A percentile compares a stretch with the other conserved stretches of the same genome.
Evolutionary conservation across 2,888 invertebrate species (phyloP).

Genomic region (Drosophila demipolita): DNA sequence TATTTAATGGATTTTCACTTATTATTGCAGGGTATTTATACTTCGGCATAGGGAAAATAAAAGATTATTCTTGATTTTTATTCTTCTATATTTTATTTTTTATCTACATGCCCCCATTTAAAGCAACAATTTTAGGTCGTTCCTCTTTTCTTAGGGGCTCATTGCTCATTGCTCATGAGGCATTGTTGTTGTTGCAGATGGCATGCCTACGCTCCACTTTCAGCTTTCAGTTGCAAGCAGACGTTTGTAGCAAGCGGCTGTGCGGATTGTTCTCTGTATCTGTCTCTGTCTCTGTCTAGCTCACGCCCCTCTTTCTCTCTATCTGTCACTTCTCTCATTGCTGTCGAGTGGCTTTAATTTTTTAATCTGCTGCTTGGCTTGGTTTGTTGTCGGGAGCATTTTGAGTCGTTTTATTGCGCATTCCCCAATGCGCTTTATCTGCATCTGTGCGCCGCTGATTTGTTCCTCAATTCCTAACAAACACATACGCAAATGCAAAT

Average conservation of each 20-base stretch:
- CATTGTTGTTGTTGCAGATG: conserved; percentile 34
- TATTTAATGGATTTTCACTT: neutral
- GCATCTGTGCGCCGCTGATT: conserved; percentile 50
- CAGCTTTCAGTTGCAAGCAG: conserved; percentile 17
- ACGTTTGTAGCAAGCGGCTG: conserved; percentile 11
- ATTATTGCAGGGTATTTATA: neutral
- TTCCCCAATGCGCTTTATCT: conserved; percentile 40
- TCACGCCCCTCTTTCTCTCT: neutral
- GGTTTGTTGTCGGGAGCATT: conserved; percentile 30
- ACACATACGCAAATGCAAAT: conserved; percentile 29
- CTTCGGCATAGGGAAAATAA: neutral
- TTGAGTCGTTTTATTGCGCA: conserved; percentile 39
- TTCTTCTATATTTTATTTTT: conserved; percentile 15
- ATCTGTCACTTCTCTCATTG: conserved; percentile 27
- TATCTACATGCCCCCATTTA: conserved; percentile 65
- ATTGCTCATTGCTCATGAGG: conserved; percentile 24
- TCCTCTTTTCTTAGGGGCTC: conserved; percentile 62
- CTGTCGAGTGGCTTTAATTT: conserved; percentile 72
- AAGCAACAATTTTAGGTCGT: conserved; percentile 69
- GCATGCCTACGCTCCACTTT: conserved; percentile 59
- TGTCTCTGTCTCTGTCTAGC: neutral
- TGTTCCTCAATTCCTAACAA: conserved; percentile 47
- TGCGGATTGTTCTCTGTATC: neutral
- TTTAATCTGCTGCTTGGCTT: conserved; percentile 60
- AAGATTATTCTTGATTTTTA: neutral